Percentiles rank a stretch among this genome's conserved stretches.
phyloP scores from a whole-genome alignment of 2,113 vertebrate genomes.

The Nycticorax nycticorax region DNA sequence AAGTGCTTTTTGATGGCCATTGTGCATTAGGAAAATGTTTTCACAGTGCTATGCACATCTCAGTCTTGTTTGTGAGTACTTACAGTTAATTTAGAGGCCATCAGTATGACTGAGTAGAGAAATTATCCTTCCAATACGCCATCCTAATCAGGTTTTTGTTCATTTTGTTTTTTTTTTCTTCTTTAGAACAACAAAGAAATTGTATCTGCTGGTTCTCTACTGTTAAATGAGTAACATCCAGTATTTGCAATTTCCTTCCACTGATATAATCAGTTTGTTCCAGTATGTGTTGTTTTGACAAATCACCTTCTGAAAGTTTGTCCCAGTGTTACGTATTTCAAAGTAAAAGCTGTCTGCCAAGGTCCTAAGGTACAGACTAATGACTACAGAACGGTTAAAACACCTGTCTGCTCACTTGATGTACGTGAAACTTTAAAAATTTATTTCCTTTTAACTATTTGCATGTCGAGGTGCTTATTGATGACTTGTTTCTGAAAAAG shows the following conservation, averaged over 20 bases:
- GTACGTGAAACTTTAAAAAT: background rate
- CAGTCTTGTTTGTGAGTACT: background rate
- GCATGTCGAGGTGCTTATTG: fast-evolving
- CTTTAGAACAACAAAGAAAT: background rate
- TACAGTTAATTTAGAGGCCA: background rate
- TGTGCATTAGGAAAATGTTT: background rate
- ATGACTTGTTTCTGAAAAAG: background rate
- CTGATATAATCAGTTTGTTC: background rate
- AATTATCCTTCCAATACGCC: background rate
- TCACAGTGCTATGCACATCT: background rate
- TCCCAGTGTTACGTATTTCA: background rate
- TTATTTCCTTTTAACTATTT: background rate
- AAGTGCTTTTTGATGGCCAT: background rate
- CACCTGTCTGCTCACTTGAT: background rate
- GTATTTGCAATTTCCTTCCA: background rate
- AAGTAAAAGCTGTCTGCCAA: background rate
- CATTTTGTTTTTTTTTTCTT: background rate
- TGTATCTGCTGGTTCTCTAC: background rate
- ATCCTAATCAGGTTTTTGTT: background rate
- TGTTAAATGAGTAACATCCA: background rate
- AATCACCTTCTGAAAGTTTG: background rate
- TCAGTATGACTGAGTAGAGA: background rate
- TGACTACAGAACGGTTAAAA: background rate
- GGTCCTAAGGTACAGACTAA: background rate
- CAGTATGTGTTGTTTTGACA: background rate